Evolutionary conservation across 2,797 vertebrate genomes (phyloP).

Genomic region (Rhynchonycteris naso): DNA sequence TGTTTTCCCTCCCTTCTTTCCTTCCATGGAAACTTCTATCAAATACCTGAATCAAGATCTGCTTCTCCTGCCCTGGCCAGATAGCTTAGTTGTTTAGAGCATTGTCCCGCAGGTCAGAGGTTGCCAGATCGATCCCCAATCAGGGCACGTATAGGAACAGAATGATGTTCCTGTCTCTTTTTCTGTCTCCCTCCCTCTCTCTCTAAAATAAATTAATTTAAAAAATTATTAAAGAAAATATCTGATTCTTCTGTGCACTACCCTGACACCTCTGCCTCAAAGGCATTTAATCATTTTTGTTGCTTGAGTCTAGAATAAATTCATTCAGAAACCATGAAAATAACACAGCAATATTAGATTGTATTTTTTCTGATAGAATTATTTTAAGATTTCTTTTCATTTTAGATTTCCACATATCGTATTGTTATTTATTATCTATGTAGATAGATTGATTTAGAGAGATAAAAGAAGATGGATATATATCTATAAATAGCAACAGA

Average conservation of each 20-base stretch:
- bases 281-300: neutral
- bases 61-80: neutral
- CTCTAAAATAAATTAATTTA: too few relatives aligned
- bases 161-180: too few relatives aligned
- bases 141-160: too few relatives aligned
- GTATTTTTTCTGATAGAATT: neutral
- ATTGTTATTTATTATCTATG: neutral
- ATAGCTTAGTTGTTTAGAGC: too few relatives aligned
- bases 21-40: neutral
- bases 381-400: neutral
- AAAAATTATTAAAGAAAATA: neutral
- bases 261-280: neutral
- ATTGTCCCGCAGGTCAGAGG: too few relatives aligned
- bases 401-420: neutral
- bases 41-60: neutral
- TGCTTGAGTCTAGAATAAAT: neutral
- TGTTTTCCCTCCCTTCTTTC: neutral
- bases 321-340: neutral
- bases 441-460: neutral
- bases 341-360: neutral
- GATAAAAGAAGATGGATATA: neutral
- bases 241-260: neutral
- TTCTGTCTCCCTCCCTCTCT: too few relatives aligned
- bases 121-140: too few relatives aligned
- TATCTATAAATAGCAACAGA: neutral